Evolutionary conservation across 2,888 invertebrate genomes (phyloP).

Genomic region (Thyatira batis): DNA sequence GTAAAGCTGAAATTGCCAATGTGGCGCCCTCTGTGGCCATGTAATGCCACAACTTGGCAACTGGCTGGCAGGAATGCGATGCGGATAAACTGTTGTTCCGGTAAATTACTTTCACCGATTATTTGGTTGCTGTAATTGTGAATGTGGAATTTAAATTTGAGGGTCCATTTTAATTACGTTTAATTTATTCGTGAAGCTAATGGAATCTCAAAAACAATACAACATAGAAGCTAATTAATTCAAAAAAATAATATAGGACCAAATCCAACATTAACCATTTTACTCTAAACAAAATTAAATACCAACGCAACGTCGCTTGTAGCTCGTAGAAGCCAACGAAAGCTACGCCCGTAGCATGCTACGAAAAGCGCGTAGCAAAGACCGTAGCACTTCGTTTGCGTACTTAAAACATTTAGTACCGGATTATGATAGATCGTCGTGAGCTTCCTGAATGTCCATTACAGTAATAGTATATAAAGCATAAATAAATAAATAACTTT

Average conservation of each 20-base stretch:
- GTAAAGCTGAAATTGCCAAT: not conserved
- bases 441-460: too few species aligned
- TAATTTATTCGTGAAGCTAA: too few species aligned
- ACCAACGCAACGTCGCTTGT: not conserved
- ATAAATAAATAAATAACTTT: too few species aligned
- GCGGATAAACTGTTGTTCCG: not conserved
- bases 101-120: not conserved
- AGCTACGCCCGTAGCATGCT: slow-evolving; percentile 8
- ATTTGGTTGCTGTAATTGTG: not conserved
- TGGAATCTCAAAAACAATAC: not conserved
- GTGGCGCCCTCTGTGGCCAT: not conserved
- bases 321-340: not conserved
- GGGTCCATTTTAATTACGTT: not conserved
- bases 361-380: slow-evolving; percentile 6
- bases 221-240: too few species aligned
- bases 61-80: not conserved
- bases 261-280: too few species aligned
- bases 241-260: too few species aligned
- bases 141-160: not conserved
- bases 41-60: not conserved
- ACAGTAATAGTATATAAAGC: too few species aligned
- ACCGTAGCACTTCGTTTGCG: slow-evolving; percentile 3
- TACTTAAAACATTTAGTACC: not conserved
- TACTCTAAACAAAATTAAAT: too few species aligned
- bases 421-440: not conserved